Percentiles rank a stretch among this genome's conserved stretches.
phyloP scores from a whole-genome alignment of 2,797 vertebrate species.

The Urocyon cinereoargenteus region DNA sequence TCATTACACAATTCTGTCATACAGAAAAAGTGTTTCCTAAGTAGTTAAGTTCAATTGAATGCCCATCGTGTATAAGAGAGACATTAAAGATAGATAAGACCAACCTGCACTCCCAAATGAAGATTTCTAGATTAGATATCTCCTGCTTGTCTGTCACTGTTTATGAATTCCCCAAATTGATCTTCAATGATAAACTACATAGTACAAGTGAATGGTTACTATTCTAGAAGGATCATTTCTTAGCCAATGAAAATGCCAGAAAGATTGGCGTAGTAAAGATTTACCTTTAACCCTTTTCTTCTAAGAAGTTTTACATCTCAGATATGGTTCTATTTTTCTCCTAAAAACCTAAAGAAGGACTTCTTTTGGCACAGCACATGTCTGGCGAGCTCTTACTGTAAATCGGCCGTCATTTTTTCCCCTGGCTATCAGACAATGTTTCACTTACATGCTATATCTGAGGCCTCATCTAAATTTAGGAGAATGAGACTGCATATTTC shows the following conservation, averaged over 20 bases:
- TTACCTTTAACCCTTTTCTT: conserved; percentile 7
- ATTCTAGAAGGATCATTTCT: not conserved
- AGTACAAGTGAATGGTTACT: not conserved
- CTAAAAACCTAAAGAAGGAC: conserved; percentile 1
- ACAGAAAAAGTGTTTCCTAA: not conserved
- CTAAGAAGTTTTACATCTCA: not conserved
- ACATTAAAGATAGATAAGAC: not conserved
- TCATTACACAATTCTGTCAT: not conserved
- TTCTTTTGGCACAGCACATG: not conserved
- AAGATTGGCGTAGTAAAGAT: not conserved
- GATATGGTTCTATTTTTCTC: not conserved
- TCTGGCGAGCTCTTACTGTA: conserved; percentile 7
- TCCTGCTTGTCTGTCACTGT: not conserved
- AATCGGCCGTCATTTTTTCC: not conserved
- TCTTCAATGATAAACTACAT: not conserved
- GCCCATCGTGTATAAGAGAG: not conserved
- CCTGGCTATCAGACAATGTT: conserved; percentile 30
- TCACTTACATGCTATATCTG: conserved; percentile 61
- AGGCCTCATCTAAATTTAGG: conserved; percentile 51
- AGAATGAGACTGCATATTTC: conserved; percentile 6
- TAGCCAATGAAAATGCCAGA: not conserved
- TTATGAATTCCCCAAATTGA: not conserved
- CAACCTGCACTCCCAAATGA: not conserved
- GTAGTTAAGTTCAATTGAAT: conserved; percentile 3
- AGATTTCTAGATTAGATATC: not conserved